Conservation (phyloP, 2,797 vertebrate genomes). For the Chelon auratus region DNA sequence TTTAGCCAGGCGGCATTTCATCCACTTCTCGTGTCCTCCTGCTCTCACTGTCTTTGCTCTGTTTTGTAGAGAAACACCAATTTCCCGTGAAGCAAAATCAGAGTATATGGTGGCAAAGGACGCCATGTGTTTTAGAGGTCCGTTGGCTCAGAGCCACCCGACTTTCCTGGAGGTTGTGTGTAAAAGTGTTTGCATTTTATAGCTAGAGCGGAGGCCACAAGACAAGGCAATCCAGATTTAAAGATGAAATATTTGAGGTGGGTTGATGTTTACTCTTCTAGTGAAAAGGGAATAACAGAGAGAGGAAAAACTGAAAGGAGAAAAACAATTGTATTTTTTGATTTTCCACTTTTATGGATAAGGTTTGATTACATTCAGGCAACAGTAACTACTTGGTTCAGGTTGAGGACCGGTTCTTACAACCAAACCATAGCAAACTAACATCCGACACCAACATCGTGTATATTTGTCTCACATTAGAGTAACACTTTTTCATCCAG, state of each 20-base stretch:
- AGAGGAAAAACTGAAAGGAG: too few species aligned
- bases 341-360: not conserved
- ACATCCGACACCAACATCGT: constrained; percentile 1
- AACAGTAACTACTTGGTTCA: not conserved
- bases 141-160: not conserved
- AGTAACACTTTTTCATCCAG: constrained; percentile 15
- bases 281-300: too few species aligned
- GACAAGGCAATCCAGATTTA: not conserved
- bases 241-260: too few species aligned
- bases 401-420: not conserved
- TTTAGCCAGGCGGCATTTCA: constrained; percentile 42
- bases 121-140: not conserved
- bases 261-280: too few species aligned
- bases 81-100: not conserved
- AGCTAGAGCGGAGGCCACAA: constrained; percentile 5
- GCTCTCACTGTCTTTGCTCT: constrained; percentile 3
- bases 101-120: not conserved
- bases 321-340: too few species aligned
- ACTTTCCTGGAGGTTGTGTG: not conserved
- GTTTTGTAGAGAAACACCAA: constrained; percentile 16
- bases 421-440: not conserved
- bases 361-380: not conserved
- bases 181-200: not conserved
- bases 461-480: constrained; percentile 1
- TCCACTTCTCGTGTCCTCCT: constrained; percentile 4